Evolutionary conservation across 2,113 vertebrate species (phyloP).

Genomic region (Melanostigma gelatinosum): DNA sequence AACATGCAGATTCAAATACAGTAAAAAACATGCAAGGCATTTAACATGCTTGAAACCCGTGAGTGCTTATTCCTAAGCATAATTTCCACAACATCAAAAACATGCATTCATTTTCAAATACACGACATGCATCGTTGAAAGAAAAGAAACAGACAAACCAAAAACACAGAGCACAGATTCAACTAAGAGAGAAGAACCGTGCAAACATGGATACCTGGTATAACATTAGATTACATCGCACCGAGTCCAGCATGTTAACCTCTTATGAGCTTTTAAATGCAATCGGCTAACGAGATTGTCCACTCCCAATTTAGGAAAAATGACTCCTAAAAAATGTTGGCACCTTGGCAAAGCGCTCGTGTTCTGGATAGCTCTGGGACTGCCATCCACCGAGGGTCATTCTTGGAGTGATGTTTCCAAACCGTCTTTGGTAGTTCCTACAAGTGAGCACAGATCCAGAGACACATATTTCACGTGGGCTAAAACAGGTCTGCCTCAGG

Average conservation of each 20-base stretch:
- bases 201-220: background rate
- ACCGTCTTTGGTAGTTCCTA: conserved; percentile 68
- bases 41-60: background rate
- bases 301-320: background rate
- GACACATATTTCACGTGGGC: rapidly evolving
- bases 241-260: background rate
- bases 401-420: background rate
- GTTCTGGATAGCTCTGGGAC: background rate
- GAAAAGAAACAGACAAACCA: background rate
- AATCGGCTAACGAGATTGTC: background rate
- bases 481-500: background rate
- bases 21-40: conserved; percentile 7
- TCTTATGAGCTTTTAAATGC: background rate
- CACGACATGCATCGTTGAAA: conserved; percentile 11
- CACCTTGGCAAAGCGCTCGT: conserved; percentile 61
- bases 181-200: background rate
- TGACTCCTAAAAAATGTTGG: conserved; percentile 51
- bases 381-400: conserved; percentile 66
- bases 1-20: conserved; percentile 15
- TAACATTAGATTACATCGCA: background rate
- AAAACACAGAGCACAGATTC: background rate
- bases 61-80: background rate
- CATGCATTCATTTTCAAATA: conserved; percentile 13
- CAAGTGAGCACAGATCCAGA: conserved; percentile 9
- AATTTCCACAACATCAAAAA: conserved; percentile 5